Conservation (phyloP, 2,797 vertebrate genomes). For the Etheostoma perlongum region DNA sequence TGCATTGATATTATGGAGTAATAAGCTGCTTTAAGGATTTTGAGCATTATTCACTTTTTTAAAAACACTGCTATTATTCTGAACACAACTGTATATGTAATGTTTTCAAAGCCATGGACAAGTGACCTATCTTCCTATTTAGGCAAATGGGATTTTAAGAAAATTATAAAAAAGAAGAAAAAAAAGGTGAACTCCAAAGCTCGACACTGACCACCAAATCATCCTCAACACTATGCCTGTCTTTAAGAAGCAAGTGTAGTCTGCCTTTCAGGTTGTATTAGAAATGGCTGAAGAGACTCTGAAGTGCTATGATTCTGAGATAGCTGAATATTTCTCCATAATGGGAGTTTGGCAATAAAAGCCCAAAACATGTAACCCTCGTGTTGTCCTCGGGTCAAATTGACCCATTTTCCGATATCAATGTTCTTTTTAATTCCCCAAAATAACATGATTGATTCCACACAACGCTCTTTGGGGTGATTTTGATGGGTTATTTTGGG, state of each 20-base stretch:
- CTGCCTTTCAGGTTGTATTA: neutral
- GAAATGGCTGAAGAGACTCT: neutral
- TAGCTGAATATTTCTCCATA: constrained; percentile 3
- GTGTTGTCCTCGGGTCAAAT: too few relatives aligned
- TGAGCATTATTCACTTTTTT: too few relatives aligned
- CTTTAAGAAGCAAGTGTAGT: neutral
- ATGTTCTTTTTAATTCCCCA: too few relatives aligned
- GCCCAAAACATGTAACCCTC: neutral
- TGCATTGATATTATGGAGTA: too few relatives aligned
- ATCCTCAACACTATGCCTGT: neutral
- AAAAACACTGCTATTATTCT: too few relatives aligned
- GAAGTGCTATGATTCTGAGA: neutral
- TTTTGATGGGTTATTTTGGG: too few relatives aligned
- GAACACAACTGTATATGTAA: neutral
- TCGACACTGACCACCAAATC: neutral
- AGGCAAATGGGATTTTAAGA: neutral
- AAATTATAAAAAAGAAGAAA: neutral
- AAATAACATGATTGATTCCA: too few relatives aligned
- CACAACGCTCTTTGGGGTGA: too few relatives aligned
- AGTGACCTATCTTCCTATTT: neutral
- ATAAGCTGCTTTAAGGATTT: too few relatives aligned
- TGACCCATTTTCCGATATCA: too few relatives aligned
- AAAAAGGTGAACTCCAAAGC: neutral
- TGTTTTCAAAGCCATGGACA: neutral
- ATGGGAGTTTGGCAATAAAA: neutral